Evolutionary conservation across 2,888 invertebrate species (phyloP).

Genomic region (Diaphora mendica): DNA sequence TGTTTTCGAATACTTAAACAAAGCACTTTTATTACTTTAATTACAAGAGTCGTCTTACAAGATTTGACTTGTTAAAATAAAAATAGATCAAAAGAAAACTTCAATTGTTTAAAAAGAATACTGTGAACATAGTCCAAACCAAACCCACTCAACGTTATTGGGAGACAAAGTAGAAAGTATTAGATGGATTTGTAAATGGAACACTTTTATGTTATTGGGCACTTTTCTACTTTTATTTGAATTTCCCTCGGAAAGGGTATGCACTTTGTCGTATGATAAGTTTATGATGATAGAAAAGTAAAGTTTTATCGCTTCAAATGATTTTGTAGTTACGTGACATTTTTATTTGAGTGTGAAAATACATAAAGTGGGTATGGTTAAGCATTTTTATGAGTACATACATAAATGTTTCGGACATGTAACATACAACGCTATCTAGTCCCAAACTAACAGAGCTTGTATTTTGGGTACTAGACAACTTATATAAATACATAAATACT

Average conservation of each 20-base stretch:
- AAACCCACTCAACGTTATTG: conserved; percentile 17
- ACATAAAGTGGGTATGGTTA: not conserved
- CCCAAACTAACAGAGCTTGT: no score
- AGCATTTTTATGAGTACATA: no score
- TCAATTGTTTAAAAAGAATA: conserved; percentile 13
- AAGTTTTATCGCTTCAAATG: conserved; percentile 6
- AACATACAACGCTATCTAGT: no score
- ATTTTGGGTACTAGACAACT: no score
- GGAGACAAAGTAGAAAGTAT: conserved; percentile 26
- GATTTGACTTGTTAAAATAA: conserved; percentile 16
- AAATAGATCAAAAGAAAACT: conserved; percentile 31
- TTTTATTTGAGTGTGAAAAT: not conserved
- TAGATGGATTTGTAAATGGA: conserved; percentile 27
- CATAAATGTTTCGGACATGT: no score
- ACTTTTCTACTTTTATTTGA: conserved; percentile 13
- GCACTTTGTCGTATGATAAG: conserved; percentile 14
- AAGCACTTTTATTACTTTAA: conserved; percentile 27
- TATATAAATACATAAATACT: no score
- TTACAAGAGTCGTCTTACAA: conserved; percentile 28
- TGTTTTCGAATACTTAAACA: not conserved
- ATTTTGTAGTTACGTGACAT: not conserved
- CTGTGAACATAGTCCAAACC: conserved; percentile 11
- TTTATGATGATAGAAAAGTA: conserved; percentile 11
- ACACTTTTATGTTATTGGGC: conserved; percentile 21
- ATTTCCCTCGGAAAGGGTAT: conserved; percentile 6